Evolutionary conservation across 2,888 invertebrate species (phyloP), one percentile per base, ranked within the genome.

Genomic region (Athetis lepigone): DNA sequence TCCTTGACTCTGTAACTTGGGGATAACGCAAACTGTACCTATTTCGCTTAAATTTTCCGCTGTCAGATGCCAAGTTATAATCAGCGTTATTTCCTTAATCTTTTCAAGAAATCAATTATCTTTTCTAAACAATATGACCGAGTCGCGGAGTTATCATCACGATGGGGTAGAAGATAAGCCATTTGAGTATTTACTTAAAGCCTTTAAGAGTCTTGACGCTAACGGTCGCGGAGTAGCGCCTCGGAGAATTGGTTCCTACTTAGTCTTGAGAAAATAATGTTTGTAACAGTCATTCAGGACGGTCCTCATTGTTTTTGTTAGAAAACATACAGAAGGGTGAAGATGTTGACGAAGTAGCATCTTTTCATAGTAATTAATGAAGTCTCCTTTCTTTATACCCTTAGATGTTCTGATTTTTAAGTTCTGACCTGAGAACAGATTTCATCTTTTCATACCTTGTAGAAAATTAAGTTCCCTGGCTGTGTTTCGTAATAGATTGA

Each of bases 131-230:
- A 16, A 62, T 60, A n/a, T 37, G 8, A 62, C 13, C 27, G 8
- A 19, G 8, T 49, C 9, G n/a, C 2, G 18, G 19, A n/a, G 19
- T n/a, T 65, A 42, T 40, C 18, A 40, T 40, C 16, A 65, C 29
- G 25, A 29, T 16, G 16, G n/a, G 7, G n/a, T 3, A n/a, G 23
- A 36, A 3, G 9, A 19, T 64, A 19, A 62, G 25, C 40, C 33
- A 39, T 21, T 18, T 40, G 13, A 40, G 29, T 64, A 50, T 40
- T 49, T 16, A 33, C 23, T 40, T n/a, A 63, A 49, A n/a, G 29
- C 46, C 29, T 16, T 50, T 33, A 16, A 50, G 29, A 21, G 13
- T 16, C 19, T 66, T 18, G 59, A 18, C 27, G 13, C 9, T 9
- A 2, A 27, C 16, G 11, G 54, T 52, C 16, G 33, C 8, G 5